Base-by-base conservation (phyloP, 2,113 vertebrate species). In the Callopanchax toddi region DNA sequence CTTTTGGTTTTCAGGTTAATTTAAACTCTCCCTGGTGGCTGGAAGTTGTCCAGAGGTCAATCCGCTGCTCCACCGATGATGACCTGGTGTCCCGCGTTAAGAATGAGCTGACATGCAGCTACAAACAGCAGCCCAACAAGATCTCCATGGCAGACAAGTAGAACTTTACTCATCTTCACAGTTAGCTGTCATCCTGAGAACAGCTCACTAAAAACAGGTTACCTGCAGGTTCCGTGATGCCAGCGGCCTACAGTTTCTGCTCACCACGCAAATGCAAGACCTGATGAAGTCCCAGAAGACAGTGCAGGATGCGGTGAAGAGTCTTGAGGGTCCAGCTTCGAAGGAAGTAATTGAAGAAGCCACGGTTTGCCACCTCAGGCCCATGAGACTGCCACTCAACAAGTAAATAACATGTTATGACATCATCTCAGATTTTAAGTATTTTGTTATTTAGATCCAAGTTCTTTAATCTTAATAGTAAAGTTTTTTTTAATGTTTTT, bases 101-200 rank as follows among this genome's bases (percentile, higher is more conserved):
- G 80, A 99, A 98, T 0, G 97, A 99, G 89, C 91, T 99, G 76
- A 94, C 94, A 0, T 87, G 89, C 87, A 97, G 93, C 91, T 98
- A 96, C 86, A 98, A 99, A 70, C 96, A 97, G 66, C 93, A 96
- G 81, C 90, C 84, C 7, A 90, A 83, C 89, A 96, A 94, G 78
- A 82, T 98, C 44, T 97, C 95, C 76, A 95, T 99, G 95, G 95
- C 95, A 76, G 96, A 99, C 77, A 99, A 99, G 97, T 99, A 94
- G 74, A 50, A 13, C 4, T 1, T 4, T 32, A 32, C 29, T 9
- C 5, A 12, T 1, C 6, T 34, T 2, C 0, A 46, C 8, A 7
- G 12, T 26, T 7, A 2, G 6, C 6, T 6, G 0, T 55, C 23
- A 10, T 37, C 1, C 4, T 54, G 2, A 23, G 1, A 32, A 3